Evolutionary conservation across 53 echinoderm and acorn worm genomes (phyloP).

Genomic region (Henricia sp.): DNA sequence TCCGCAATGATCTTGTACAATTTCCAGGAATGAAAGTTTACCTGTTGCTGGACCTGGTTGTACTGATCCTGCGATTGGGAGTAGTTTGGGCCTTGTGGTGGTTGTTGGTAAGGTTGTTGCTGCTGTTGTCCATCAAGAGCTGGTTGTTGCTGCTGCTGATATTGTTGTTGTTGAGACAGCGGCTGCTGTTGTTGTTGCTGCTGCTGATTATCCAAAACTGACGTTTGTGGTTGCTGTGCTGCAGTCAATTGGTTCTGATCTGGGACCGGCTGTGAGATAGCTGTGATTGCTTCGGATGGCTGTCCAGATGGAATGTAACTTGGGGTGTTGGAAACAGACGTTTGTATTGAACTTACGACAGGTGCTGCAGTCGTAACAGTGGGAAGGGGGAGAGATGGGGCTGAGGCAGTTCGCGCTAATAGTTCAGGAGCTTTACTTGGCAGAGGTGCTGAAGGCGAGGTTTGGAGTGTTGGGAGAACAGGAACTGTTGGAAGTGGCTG

Average conservation of each 20-base stretch:
- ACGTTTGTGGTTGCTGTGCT: constrained; percentile 16
- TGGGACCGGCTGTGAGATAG: background rate
- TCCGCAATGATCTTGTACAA: background rate
- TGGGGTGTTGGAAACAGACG: constrained; percentile 2
- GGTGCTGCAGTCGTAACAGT: background rate
- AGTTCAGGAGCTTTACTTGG: background rate
- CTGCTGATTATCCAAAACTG: background rate
- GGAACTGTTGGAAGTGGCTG: constrained; percentile 11
- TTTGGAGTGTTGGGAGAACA: constrained; percentile 33
- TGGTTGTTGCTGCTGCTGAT: constrained; percentile 42
- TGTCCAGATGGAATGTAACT: constrained; percentile 19
- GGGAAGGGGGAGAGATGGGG: constrained; percentile 16
- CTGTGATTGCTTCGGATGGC: background rate
- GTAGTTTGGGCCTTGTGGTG: constrained; percentile 25
- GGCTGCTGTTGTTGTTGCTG: constrained; percentile 35
- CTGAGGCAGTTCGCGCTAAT: constrained; percentile 29
- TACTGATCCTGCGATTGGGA: constrained; percentile 5
- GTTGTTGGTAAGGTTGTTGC: constrained; percentile 42
- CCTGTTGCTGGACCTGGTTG: constrained; percentile 46
- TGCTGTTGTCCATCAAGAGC: constrained; percentile 32
- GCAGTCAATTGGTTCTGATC: constrained; percentile 29
- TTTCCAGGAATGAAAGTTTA: background rate
- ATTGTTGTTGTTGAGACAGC: constrained; percentile 26
- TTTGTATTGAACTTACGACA: background rate
- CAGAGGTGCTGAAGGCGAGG: background rate